Conservation (phyloP, 2,797 vertebrate genomes). For the Aeoliscus strigatus region DNA sequence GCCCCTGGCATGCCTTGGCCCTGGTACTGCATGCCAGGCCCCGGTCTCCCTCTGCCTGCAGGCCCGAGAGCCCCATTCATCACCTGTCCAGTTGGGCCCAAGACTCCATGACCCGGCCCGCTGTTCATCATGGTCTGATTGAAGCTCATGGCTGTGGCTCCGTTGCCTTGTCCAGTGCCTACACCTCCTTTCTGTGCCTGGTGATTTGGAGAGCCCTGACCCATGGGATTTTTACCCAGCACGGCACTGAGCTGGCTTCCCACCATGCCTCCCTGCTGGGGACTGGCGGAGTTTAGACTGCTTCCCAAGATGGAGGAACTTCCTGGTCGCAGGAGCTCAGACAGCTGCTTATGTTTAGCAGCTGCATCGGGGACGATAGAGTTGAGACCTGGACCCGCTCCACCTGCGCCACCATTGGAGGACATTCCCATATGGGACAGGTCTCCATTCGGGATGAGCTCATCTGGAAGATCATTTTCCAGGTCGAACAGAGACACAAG, state of each 20-base stretch:
- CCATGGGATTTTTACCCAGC: slow-evolving; percentile 87
- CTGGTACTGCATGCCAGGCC: slow-evolving; percentile 86
- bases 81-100: slow-evolving; percentile 87
- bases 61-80: slow-evolving; percentile 92
- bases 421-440: slow-evolving; percentile 81
- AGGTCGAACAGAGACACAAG: slow-evolving; percentile 93
- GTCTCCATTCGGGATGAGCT: slow-evolving; percentile 93
- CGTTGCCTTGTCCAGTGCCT: slow-evolving; percentile 75
- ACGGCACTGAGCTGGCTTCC: slow-evolving; percentile 67
- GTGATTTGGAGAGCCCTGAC: slow-evolving; percentile 80
- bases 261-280: slow-evolving; percentile 82
- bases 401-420: slow-evolving; percentile 65
- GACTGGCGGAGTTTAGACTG: slow-evolving; percentile 81
- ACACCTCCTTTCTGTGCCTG: slow-evolving; percentile 87
- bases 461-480: slow-evolving; percentile 97
- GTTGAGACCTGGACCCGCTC: slow-evolving; percentile 77
- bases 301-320: slow-evolving; percentile 78
- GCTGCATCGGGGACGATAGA: slow-evolving; percentile 89
- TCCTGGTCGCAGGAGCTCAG: slow-evolving; percentile 92
- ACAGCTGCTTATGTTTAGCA: slow-evolving; percentile 97
- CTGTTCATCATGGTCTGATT: slow-evolving; percentile 90
- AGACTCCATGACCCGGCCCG: slow-evolving; percentile 84
- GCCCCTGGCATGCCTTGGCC: slow-evolving; percentile 80
- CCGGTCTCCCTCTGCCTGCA: slow-evolving; percentile 81
- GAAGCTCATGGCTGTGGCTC: slow-evolving; percentile 81